phyloP scores from a whole-genome alignment of 2,797 vertebrate genomes.

The Siniperca undulata region DNA sequence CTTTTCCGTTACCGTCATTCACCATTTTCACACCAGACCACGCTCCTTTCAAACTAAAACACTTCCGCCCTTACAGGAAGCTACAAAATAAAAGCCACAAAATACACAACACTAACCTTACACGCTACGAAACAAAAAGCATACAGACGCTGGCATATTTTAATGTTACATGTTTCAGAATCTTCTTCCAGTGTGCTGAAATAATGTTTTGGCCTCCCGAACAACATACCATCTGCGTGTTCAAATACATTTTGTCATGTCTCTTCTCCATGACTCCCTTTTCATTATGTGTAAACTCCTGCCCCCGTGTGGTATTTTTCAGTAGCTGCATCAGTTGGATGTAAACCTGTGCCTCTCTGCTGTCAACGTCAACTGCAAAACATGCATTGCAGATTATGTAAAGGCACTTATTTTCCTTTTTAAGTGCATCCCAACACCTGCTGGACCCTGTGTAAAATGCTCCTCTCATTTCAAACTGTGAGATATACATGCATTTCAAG shows the following conservation, averaged over 20 bases:
- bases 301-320: constrained; percentile 32
- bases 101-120: background rate
- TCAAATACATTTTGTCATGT: background rate
- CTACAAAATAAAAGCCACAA: constrained; percentile 1
- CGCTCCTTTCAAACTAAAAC: constrained; percentile 10
- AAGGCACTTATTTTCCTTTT: background rate
- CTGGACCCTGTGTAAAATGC: background rate
- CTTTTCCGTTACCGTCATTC: background rate
- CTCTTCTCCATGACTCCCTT: background rate
- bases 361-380: background rate
- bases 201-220: background rate
- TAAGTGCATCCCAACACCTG: background rate
- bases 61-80: background rate
- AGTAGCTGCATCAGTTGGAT: background rate
- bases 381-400: background rate
- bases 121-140: background rate
- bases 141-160: background rate
- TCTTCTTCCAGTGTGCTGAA: background rate
- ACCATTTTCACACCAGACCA: background rate
- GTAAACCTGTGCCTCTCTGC: background rate
- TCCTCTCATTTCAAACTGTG: background rate
- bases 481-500: background rate
- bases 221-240: background rate
- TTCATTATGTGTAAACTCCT: constrained; percentile 4
- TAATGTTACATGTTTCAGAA: background rate